Evolutionary conservation across 2,888 invertebrate genomes (phyloP), one percentile per base, ranked within the genome.

Genomic region (Onthophagus sagittarius): DNA sequence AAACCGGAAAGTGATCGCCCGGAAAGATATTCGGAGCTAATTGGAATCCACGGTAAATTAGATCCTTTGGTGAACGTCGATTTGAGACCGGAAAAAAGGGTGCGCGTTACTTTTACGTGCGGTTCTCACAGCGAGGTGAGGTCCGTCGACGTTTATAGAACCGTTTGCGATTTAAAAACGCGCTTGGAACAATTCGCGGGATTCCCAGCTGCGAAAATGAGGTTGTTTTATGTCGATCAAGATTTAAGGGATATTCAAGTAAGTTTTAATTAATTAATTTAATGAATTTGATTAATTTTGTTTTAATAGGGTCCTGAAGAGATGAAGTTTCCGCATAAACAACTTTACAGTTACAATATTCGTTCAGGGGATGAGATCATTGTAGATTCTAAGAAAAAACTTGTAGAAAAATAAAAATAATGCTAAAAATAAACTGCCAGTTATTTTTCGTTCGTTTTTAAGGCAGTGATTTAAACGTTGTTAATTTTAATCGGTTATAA

Each of bases 331-430:
- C 94, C 95, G 1, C 93, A 93, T 80, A 96, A 96, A 83, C 94
- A 94, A 84, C 89, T 97, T 15, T 96, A 96, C 85, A 94, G 95
- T 75, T 96, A 96, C 86, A 96, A 96, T 85, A 94, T 97, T 76
- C 88, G 92, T 77, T 92, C 94, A 74, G 96, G 96, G 9, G 96
- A 96, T 85, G 95, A 96, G 85, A 96, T 97, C 80, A 93, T 96
- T 77, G 92, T 97, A 76, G 95, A 96, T 84, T 92, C 91, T 75
- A 95, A 95, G 84, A 85, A 89, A 77, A 90, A 90, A 82, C 69
- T 62, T 31, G 74, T 71, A 33, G 75, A 75, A 39, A 75, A 71
- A 53, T 72, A 75, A 72, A 72, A 72, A 71, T 11, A 15, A 53
- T 9, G 39, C 39, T 65, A 53, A 13, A n/a, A 31, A 31, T 63